Conservation (phyloP, 2,113 vertebrate genomes). For the Actenoides hombroni region DNA sequence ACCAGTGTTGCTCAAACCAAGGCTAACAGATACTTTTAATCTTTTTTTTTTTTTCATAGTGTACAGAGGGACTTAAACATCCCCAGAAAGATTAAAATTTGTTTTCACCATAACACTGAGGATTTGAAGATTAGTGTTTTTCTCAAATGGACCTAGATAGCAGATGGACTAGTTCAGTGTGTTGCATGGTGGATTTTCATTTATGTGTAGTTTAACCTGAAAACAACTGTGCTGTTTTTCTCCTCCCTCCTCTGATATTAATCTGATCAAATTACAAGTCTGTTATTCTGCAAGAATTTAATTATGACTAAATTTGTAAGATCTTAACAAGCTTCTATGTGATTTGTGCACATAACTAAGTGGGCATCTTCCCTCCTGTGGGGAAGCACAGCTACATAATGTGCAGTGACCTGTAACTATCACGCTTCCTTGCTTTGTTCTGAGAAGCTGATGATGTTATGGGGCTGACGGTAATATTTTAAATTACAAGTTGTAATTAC, state of each 20-base stretch:
- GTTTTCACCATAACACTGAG: background rate
- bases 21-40: accelerated
- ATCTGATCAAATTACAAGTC: background rate
- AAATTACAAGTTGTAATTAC: background rate
- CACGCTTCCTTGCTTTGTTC: background rate
- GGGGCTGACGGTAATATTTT: background rate
- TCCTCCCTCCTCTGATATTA: background rate
- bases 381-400: background rate
- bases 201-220: background rate
- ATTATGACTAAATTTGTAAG: background rate
- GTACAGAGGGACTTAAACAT: background rate
- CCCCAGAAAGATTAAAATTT: background rate
- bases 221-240: background rate
- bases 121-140: background rate
- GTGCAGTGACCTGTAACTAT: background rate
- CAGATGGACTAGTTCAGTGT: background rate
- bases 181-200: background rate
- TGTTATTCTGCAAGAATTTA: background rate
- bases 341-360: background rate
- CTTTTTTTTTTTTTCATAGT: background rate
- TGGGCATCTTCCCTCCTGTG: background rate
- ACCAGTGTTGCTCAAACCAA: background rate
- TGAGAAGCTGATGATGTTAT: background rate
- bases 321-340: background rate
- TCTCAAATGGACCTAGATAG: background rate